Percentiles rank a stretch among this genome's conserved stretches.
phyloP scores from a whole-genome alignment of 1,140 invertebrate genomes.

The Lasioglossum albipes region DNA sequence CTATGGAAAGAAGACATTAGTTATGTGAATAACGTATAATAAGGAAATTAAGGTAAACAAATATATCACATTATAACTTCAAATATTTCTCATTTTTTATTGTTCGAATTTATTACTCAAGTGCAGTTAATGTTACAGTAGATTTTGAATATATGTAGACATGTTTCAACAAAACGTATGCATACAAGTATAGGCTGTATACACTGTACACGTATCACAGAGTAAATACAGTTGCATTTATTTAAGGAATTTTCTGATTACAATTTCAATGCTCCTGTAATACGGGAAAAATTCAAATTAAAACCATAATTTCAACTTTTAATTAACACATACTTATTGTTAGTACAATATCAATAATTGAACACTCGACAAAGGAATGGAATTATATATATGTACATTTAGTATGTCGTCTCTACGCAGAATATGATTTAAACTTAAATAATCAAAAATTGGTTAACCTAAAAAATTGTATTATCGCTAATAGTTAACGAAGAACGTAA shows the following conservation, averaged over 20 bases:
- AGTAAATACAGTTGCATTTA: constrained; percentile 44
- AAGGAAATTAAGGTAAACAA: background rate
- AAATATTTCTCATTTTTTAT: constrained; percentile 6
- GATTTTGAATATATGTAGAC: constrained; percentile 28
- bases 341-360: background rate
- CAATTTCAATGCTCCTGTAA: background rate
- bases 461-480: background rate
- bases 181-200: constrained; percentile 24
- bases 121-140: constrained; percentile 37
- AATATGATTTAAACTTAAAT: too few species aligned
- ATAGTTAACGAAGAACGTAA: background rate
- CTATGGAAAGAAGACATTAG: background rate
- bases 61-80: background rate
- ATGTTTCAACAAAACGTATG: constrained; percentile 27
- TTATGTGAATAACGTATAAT: too few species aligned
- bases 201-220: constrained; percentile 38
- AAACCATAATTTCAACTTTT: background rate
- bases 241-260: background rate
- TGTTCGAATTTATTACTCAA: constrained; percentile 34
- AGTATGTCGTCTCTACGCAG: background rate
- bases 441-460: background rate
- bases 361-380: background rate
- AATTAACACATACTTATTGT: background rate
- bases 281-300: constrained; percentile 7
- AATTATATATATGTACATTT: background rate